Conservation (phyloP, 2,797 vertebrate genomes). For the Smutsia gigantea region DNA sequence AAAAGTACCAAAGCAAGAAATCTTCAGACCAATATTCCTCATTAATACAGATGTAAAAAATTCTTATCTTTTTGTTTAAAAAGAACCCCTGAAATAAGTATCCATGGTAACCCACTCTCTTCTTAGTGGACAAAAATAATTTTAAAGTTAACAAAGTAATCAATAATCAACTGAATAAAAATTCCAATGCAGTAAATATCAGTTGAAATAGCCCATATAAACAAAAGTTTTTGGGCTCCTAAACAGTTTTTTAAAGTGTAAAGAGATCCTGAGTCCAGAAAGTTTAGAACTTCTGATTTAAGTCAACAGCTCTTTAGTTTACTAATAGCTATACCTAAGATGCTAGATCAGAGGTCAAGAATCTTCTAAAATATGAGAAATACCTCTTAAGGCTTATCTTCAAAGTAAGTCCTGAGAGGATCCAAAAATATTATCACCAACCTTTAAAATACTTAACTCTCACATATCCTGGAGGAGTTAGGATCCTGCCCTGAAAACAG, state of each 20-base stretch:
- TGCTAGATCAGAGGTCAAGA: background rate
- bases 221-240: background rate
- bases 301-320: background rate
- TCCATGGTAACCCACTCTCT: background rate
- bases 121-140: slow-evolving; percentile 7
- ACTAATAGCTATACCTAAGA: background rate
- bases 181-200: background rate
- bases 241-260: background rate
- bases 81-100: background rate
- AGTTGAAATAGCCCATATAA: background rate
- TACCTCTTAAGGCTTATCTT: background rate
- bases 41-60: background rate
- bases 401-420: background rate
- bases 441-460: slow-evolving; percentile 49
- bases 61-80: background rate
- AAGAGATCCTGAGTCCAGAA: background rate
- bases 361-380: slow-evolving; percentile 14
- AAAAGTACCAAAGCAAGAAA: background rate
- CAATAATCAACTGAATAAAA: background rate
- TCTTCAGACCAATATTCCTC: background rate
- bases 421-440: background rate
- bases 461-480: background rate
- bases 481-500: slow-evolving; percentile 4
- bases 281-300: background rate
- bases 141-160: slow-evolving; percentile 31